Conservation (phyloP, 64 coral and sea anemone genomes). For the Montipora cactus region DNA sequence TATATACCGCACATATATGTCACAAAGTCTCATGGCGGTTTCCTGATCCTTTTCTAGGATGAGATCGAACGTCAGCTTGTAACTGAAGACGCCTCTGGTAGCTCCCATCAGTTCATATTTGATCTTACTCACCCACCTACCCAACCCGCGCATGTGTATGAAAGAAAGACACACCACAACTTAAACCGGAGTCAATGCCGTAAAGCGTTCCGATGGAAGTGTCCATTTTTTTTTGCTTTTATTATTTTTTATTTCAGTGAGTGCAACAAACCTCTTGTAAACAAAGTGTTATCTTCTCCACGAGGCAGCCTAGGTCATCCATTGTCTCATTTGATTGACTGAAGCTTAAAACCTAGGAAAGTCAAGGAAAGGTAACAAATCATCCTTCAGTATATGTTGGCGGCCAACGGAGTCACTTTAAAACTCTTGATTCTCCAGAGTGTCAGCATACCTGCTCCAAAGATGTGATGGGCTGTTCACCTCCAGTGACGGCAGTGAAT, state of each 20-base stretch:
- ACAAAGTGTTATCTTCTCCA: slow-evolving; percentile 51
- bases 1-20: too few species aligned
- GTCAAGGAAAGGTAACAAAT: not conserved
- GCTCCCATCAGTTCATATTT: too few species aligned
- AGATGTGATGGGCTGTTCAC: slow-evolving; percentile 25
- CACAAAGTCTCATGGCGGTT: too few species aligned
- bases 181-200: too few species aligned
- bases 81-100: too few species aligned
- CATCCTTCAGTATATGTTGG: not conserved
- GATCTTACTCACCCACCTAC: too few species aligned
- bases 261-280: slow-evolving; percentile 37
- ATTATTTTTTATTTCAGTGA: not conserved
- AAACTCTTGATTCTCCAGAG: not conserved
- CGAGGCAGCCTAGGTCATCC: slow-evolving; percentile 42
- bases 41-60: too few species aligned
- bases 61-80: too few species aligned
- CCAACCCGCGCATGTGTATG: too few species aligned
- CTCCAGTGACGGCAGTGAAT: slow-evolving; percentile 46
- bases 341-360: slow-evolving; percentile 35
- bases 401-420: not conserved
- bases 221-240: not conserved
- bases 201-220: too few species aligned
- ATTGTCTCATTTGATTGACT: slow-evolving; percentile 27
- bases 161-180: too few species aligned
- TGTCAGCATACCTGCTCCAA: slow-evolving; percentile 23